A percentile compares a stretch with the other conserved stretches of the same genome.
phyloP scores from a whole-genome alignment of 2,113 vertebrate species.

The Orcinus orca region DNA sequence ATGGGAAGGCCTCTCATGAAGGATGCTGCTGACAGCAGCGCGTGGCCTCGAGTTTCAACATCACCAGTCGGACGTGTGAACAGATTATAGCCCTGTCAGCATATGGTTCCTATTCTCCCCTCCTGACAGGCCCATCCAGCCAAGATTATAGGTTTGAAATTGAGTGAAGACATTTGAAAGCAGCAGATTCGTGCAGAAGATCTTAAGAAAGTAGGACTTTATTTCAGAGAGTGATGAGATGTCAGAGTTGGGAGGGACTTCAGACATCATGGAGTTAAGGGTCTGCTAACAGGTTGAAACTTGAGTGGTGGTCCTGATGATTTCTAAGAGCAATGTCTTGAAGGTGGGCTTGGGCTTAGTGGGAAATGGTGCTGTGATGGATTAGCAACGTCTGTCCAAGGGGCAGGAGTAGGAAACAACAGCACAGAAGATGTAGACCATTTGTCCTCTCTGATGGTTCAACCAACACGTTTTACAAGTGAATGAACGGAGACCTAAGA shows the following conservation, averaged over 20 bases:
- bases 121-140: background rate
- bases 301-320: background rate
- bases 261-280: background rate
- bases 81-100: background rate
- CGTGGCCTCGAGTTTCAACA: background rate
- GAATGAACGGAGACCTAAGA: background rate
- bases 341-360: background rate
- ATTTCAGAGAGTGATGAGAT: background rate
- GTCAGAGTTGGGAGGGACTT: background rate
- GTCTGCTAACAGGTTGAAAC: background rate
- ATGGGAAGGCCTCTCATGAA: background rate
- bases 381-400: background rate
- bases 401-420: background rate
- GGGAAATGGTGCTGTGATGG: background rate
- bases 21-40: slow-evolving; percentile 37
- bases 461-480: background rate
- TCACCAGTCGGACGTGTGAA: background rate
- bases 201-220: background rate
- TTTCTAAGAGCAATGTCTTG: rapidly evolving
- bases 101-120: background rate
- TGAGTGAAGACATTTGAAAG: background rate
- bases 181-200: background rate
- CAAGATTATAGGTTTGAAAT: background rate
- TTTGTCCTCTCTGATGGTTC: background rate
- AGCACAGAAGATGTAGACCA: too few species aligned